Percentiles rank a stretch among this genome's conserved stretches.
These are phyloP conservation scores for Lepidonotus clava DNA, from an alignment of 2,888 invertebrate genomes.

Conservation along the genomic window DNA sequence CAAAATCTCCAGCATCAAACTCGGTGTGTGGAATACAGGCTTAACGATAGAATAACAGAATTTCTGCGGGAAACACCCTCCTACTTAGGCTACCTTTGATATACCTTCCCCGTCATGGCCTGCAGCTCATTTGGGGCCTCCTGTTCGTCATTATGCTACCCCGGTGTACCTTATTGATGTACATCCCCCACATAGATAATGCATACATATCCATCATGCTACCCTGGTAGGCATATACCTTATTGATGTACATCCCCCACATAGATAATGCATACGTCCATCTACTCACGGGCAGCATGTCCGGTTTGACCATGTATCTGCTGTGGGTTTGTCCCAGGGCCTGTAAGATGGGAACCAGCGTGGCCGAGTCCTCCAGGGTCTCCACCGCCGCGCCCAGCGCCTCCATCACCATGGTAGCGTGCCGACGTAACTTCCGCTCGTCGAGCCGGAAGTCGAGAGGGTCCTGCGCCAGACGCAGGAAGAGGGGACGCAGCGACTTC, in stretches of 20 bases:
- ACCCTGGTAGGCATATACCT: too few species aligned
- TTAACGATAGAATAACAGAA: too few species aligned
- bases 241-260: neutral
- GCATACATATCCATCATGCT: too few species aligned
- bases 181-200: neutral
- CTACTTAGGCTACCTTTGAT: too few species aligned
- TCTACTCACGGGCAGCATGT: constrained; percentile 60
- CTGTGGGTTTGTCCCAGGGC: constrained; percentile 77
- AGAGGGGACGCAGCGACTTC: constrained; percentile 72
- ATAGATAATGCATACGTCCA: neutral
- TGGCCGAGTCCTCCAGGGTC: constrained; percentile 75
- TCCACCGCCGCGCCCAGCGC: constrained; percentile 78
- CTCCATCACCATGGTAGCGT: constrained; percentile 76
- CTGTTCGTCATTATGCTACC: too few species aligned
- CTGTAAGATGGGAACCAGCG: constrained; percentile 74
- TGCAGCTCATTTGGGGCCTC: too few species aligned
- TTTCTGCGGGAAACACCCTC: too few species aligned
- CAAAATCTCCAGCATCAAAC: too few species aligned
- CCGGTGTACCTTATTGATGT: too few species aligned
- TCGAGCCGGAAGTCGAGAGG: constrained; percentile 74
- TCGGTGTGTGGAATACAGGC: too few species aligned
- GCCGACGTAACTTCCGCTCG: constrained; percentile 73
- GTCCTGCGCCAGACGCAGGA: constrained; percentile 73
- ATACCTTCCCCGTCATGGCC: too few species aligned
- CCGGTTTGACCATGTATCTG: constrained; percentile 72